phyloP scores from a whole-genome alignment of 2,888 invertebrate genomes.

The Dryococelus australis region DNA sequence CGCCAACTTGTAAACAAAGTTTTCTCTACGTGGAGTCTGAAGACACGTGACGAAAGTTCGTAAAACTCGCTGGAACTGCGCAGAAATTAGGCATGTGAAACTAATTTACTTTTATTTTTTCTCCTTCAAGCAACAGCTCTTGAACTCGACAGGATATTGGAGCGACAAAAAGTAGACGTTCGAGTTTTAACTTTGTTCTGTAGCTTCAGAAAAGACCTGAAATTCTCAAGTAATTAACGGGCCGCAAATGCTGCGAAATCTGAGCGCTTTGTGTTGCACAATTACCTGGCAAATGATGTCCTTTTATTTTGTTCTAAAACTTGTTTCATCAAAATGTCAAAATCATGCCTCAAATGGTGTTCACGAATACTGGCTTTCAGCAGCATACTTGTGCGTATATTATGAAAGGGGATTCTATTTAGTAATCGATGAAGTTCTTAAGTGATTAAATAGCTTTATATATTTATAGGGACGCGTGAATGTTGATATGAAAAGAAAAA shows the following conservation, averaged over 20 bases:
- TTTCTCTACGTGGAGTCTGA: background rate
- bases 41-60: background rate
- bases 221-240: background rate
- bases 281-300: background rate
- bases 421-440: no score
- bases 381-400: background rate
- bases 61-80: background rate
- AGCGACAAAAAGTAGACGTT: background rate
- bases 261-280: background rate
- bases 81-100: background rate
- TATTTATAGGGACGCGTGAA: no score
- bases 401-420: background rate
- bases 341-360: background rate
- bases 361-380: background rate
- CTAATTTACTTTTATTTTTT: background rate
- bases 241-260: background rate
- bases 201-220: background rate
- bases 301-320: background rate
- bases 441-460: no score
- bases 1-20: background rate
- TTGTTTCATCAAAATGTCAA: background rate
- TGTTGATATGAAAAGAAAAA: no score
- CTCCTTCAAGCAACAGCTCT: background rate
- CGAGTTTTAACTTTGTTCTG: background rate
- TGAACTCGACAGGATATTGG: constrained; percentile 8